Evolutionary conservation across 2,113 vertebrate species (phyloP).

Genomic region (Plestiodon gilberti): DNA sequence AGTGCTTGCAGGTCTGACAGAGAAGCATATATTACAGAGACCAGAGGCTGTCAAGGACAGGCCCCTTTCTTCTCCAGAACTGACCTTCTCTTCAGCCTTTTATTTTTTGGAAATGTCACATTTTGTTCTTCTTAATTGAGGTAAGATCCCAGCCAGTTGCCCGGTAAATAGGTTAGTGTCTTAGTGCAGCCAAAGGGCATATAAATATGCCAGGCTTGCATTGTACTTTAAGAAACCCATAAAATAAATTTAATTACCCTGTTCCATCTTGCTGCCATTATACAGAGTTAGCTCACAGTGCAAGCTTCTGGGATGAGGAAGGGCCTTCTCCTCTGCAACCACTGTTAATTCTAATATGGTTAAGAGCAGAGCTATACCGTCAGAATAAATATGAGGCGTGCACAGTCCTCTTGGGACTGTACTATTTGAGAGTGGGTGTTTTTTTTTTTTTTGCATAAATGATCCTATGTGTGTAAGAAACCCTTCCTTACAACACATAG

Average conservation of each 20-base stretch:
- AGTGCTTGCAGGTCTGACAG: neutral
- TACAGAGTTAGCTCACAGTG: neutral
- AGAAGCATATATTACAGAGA: neutral
- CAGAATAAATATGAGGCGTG: neutral
- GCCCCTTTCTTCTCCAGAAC: neutral
- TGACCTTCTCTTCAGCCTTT: neutral
- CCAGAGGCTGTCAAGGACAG: neutral
- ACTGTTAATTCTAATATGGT: neutral
- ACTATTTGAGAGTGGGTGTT: neutral
- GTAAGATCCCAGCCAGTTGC: constrained; percentile 40
- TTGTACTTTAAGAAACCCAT: neutral
- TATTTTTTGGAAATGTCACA: neutral
- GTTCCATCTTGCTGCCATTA: neutral
- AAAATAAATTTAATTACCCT: constrained; percentile 21
- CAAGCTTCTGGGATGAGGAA: neutral
- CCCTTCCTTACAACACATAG: neutral
- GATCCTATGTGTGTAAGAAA: neutral
- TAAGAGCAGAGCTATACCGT: neutral
- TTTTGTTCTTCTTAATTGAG: constrained; percentile 41
- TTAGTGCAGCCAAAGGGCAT: constrained; percentile 16
- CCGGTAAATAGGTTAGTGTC: constrained; percentile 23
- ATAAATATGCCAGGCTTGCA: neutral
- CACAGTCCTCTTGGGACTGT: neutral
- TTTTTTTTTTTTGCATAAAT: neutral
- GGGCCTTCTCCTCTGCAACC: neutral